phyloP scores from a whole-genome alignment of 2,113 vertebrate genomes.

The rabbit (Oryctolagus cuniculus) region mOryCun1.1 NC_091432.1:137564001-137564500 shows the following conservation, averaged over 20 bases:
- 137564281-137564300: background rate
- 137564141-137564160: background rate
- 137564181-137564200: background rate
- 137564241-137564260: background rate
- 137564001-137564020: background rate
- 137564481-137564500: too few species aligned
- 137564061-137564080: background rate
- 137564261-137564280: background rate
- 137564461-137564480: too few species aligned
- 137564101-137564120: background rate
- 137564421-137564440: too few species aligned
- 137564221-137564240: background rate
- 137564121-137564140: background rate
- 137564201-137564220: background rate
- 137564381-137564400: too few species aligned
- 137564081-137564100: too few species aligned
- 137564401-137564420: too few species aligned
- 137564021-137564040: background rate
- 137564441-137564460: too few species aligned
- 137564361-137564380: too few species aligned
- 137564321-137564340: too few species aligned
- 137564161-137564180: background rate
- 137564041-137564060: background rate
- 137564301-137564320: background rate
- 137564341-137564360: too few species aligned